These are phyloP conservation scores for Anomalospiza imberbis DNA, from an alignment of 2,797 vertebrate genomes.

Conservation along the genomic window DNA sequence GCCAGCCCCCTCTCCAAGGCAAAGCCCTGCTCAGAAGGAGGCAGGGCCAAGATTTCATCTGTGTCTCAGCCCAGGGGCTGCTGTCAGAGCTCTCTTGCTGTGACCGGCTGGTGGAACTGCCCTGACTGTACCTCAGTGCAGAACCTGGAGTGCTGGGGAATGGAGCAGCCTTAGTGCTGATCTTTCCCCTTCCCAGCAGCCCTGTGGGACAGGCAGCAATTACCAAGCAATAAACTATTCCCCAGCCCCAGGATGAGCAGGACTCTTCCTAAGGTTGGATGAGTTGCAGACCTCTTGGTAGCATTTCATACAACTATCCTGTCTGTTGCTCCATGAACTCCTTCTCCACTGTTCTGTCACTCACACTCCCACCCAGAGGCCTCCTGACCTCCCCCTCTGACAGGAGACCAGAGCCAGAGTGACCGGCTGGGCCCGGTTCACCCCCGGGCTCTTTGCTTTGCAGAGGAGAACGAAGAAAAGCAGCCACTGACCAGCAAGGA, in stretches of 20 bases:
- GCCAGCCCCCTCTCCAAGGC: not conserved
- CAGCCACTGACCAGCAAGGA: slow-evolving; percentile 83
- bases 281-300: not conserved
- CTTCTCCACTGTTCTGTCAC: not conserved
- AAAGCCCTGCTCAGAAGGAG: not conserved
- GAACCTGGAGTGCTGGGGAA: not conserved
- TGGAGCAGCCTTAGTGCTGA: not conserved
- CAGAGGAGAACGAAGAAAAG: slow-evolving; percentile 84
- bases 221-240: not conserved
- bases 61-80: not conserved
- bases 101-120: not conserved
- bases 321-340: not conserved
- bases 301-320: not conserved
- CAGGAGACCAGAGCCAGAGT: not conserved
- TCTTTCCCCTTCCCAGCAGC: not conserved
- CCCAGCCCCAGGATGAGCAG: not conserved
- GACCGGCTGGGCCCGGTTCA: not conserved
- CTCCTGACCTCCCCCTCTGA: not conserved
- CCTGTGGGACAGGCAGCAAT: not conserved
- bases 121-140: not conserved
- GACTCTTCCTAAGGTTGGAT: not conserved
- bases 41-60: not conserved
- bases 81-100: not conserved
- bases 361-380: not conserved
- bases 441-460: slow-evolving; percentile 44